A percentile compares a stretch with the other conserved stretches of the same genome.
phyloP scores from a whole-genome alignment of 1,140 invertebrate species.

The Aphaenogaster rudis region DNA sequence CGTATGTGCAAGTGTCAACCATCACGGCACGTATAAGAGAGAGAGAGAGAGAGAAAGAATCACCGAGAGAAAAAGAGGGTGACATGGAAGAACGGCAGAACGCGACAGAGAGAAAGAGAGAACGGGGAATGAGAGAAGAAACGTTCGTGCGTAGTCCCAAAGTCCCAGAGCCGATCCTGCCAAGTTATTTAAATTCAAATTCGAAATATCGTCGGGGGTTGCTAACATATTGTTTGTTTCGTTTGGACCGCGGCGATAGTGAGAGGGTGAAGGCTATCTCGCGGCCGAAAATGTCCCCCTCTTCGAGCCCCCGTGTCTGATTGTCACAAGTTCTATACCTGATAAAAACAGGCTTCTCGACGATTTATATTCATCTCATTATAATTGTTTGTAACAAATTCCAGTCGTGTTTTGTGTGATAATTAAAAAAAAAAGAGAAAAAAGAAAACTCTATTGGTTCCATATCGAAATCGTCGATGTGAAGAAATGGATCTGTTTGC shows the following conservation, averaged over 20 bases:
- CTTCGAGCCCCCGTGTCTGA: slow-evolving; percentile 45
- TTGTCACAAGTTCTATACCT: slow-evolving; percentile 49
- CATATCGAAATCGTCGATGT: background rate
- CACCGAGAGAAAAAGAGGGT: slow-evolving; percentile 64
- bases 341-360: slow-evolving; percentile 43
- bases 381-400: slow-evolving; percentile 26
- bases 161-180: slow-evolving; percentile 87
- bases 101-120: slow-evolving; percentile 66
- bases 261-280: slow-evolving; percentile 78
- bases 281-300: slow-evolving; percentile 65
- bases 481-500: background rate
- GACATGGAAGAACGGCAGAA: slow-evolving; percentile 69
- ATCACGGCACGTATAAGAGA: slow-evolving; percentile 73
- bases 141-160: slow-evolving; percentile 85
- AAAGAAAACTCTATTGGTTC: background rate
- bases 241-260: slow-evolving; percentile 81
- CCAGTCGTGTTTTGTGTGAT: background rate
- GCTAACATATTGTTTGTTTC: slow-evolving; percentile 88
- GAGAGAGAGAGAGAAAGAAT: slow-evolving; percentile 49
- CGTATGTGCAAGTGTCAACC: slow-evolving; percentile 73
- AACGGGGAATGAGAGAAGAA: slow-evolving; percentile 79
- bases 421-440: background rate
- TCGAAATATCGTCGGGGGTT: slow-evolving; percentile 87
- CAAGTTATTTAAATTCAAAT: slow-evolving; percentile 88
- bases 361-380: slow-evolving; percentile 43